Base-by-base conservation (phyloP, 2,888 invertebrate species). In the Chrysolina oricalcia region DNA sequence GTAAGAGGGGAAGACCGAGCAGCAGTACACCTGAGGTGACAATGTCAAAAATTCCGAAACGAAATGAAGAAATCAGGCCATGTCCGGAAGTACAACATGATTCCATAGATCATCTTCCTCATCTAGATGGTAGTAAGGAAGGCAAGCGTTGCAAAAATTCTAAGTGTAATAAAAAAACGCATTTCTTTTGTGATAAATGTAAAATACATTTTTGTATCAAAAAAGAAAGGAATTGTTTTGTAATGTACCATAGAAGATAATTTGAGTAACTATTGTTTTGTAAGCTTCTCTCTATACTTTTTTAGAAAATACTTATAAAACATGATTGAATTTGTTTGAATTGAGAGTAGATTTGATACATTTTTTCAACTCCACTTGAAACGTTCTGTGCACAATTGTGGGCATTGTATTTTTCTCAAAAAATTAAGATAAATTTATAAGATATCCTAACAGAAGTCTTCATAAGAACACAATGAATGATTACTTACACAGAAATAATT, bases 1-100 rank as follows among this genome's bases (percentile, higher is more conserved):
- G n/a, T n/a, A 63, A 63, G 40, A 27, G 63, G 40, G 63, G 63
- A 63, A 63, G 63, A 40, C 63, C 40, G 27, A 63, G 27, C 63
- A 63, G n/a, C 27, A 63, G 17, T 63, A 41, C 35, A 35, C 63
- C 63, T 35, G 21, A 53, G 21, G 53, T 53, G 53, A 53, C 53
- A 53, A 53, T 53, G 53, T 53, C 53, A 35, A 35, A 35, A 40
- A 63, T 40, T 63, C 40, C 63, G 35, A 21, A 53, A 53, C 4
- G 53, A 63, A 63, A 17, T 41, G n/a, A 63, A 21, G 41, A 23
- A 23, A 59, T 35, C 23, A 35, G 35, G 35, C 35, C 23, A 46
- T 46, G 35, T 59, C 23, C 35, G 35, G 35, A 35, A 46, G 46
- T 46, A 46, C 46, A 46, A 35, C 62, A 27, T 27, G 62, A 35